Evolutionary conservation across 2,113 vertebrate species (phyloP).

Genomic region (Oncorhynchus keta): DNA sequence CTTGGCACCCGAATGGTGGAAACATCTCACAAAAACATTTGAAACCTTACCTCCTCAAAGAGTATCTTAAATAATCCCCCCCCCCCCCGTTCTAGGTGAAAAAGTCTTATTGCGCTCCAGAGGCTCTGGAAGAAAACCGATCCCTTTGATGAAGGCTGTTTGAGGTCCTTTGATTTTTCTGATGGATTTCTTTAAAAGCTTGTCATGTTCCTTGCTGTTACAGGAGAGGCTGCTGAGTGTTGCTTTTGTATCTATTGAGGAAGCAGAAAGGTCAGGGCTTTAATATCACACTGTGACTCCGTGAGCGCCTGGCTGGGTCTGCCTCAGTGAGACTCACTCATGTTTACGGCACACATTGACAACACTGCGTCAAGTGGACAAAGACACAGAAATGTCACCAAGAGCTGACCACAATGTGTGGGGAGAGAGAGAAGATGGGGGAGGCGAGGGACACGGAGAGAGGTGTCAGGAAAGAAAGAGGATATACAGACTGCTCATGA

Average conservation of each 20-base stretch:
- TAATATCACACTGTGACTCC: constrained; percentile 35
- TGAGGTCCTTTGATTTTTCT: constrained; percentile 43
- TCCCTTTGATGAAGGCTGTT: constrained; percentile 20
- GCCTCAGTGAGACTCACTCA: background rate
- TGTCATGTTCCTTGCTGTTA: constrained; percentile 26
- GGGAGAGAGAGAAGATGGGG: background rate
- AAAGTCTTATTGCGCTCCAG: no score
- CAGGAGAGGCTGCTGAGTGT: background rate
- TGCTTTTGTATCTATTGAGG: constrained; percentile 18
- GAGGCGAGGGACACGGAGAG: background rate
- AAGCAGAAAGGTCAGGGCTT: constrained; percentile 47
- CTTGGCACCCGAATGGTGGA: no score
- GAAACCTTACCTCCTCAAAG: no score
- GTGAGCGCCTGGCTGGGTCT: constrained; percentile 27
- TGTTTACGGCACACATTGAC: background rate
- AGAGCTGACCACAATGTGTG: background rate
- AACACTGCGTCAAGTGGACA: background rate
- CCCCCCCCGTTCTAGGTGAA: no score
- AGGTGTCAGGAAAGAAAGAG: background rate
- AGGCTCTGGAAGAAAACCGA: constrained; percentile 7
- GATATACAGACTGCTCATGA: background rate
- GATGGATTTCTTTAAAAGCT: constrained; percentile 48
- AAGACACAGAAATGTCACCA: constrained; percentile 25
- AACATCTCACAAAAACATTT: no score
- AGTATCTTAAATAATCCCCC: no score